Evolutionary conservation across 2,113 vertebrate genomes (phyloP).

Genomic region (Tyrannus savana): DNA sequence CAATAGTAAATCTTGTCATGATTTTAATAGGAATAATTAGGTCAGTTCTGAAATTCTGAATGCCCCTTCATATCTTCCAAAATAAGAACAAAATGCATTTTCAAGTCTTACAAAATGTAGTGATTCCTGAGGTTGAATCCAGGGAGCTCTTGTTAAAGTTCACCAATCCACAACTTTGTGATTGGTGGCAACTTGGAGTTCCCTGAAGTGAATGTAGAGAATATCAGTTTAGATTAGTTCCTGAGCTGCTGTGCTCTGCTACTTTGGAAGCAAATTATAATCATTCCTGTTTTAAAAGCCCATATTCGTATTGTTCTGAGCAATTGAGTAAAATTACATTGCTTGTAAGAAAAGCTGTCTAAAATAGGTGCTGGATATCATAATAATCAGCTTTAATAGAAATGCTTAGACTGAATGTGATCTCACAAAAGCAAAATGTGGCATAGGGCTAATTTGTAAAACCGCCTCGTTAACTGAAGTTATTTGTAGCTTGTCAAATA

Average conservation of each 20-base stretch:
- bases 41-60: background rate
- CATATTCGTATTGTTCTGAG: background rate
- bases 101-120: background rate
- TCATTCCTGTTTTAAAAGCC: background rate
- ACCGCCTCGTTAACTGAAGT: background rate
- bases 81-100: background rate
- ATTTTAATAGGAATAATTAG: background rate
- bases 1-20: background rate
- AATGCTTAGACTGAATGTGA: background rate
- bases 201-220: background rate
- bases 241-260: background rate
- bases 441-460: background rate
- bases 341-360: background rate
- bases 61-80: background rate
- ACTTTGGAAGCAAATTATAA: background rate
- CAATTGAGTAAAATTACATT: background rate
- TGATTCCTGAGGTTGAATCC: background rate
- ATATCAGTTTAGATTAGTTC: background rate
- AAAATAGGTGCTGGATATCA: background rate
- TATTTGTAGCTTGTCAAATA: slow-evolving; percentile 34
- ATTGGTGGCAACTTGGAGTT: background rate
- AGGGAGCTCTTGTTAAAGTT: background rate
- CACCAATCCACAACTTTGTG: background rate
- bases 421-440: background rate
- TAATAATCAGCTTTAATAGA: slow-evolving; percentile 15